A percentile compares a stretch with the other conserved stretches of the same genome.
phyloP scores from a whole-genome alignment of 2,797 vertebrate genomes.

The Rhinichthys osculus region DNA sequence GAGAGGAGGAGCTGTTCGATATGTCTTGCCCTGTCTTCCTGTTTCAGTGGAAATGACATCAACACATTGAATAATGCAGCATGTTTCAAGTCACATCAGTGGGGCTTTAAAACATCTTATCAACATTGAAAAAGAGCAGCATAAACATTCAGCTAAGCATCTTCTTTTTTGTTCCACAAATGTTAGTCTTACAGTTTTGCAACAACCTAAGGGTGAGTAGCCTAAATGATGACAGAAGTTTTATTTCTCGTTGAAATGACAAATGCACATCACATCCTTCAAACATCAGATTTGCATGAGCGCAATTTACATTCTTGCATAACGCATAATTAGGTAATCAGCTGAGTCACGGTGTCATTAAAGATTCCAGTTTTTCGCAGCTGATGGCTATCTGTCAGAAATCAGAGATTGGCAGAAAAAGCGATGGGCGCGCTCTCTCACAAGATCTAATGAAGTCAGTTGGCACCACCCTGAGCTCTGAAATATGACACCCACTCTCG shows the following conservation, averaged over 20 bases:
- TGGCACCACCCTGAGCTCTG: constrained; percentile 26
- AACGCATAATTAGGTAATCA: constrained; percentile 34
- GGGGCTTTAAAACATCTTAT: no score
- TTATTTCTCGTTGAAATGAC: neutral
- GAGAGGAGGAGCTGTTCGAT: no score
- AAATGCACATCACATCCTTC: neutral
- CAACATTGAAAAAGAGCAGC: neutral
- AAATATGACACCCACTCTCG: constrained; percentile 45
- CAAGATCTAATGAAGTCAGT: constrained; percentile 37
- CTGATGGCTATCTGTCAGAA: constrained; percentile 40
- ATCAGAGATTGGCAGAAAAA: constrained; percentile 38
- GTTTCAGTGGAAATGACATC: no score
- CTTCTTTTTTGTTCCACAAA: neutral
- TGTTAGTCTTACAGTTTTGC: neutral
- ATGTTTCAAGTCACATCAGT: no score
- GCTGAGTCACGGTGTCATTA: constrained; percentile 40
- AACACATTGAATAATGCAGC: no score
- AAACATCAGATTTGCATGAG: constrained; percentile 23
- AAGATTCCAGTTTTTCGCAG: constrained; percentile 18
- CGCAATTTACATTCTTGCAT: constrained; percentile 31
- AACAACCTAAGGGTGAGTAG: neutral
- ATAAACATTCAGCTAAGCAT: neutral
- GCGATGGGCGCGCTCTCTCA: neutral
- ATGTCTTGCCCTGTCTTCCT: no score
- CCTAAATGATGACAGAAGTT: neutral